These are phyloP conservation scores for Glaucopsyche alexis DNA, from an alignment of 2,888 invertebrate genomes.

Conservation along the genomic window DNA sequence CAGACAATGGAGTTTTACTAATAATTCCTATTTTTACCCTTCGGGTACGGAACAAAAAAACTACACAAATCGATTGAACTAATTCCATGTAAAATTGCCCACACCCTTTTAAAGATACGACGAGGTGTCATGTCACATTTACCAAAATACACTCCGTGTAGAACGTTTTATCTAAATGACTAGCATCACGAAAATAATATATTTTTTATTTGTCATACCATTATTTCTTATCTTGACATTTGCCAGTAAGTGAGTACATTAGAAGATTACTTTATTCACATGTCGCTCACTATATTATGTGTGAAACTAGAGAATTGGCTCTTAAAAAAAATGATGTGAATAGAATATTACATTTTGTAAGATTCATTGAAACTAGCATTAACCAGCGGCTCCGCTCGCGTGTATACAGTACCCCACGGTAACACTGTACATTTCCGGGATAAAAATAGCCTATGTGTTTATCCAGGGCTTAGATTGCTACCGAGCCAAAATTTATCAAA, in stretches of 20 bases:
- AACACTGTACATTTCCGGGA: no score
- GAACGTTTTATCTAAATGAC: slow-evolving; percentile 21
- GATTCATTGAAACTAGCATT: no score
- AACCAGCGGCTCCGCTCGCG: no score
- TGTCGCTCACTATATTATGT: not conserved
- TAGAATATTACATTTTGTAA: no score
- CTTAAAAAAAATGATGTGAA: not conserved
- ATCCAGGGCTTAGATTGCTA: no score
- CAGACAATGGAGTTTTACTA: no score
- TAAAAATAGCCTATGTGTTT: no score
- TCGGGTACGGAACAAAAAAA: not conserved
- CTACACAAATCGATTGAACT: not conserved
- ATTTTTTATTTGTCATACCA: slow-evolving; percentile 13
- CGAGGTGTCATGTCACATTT: not conserved
- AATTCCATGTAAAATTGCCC: not conserved
- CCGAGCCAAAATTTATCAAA: no score
- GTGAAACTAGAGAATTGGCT: not conserved
- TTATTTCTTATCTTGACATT: not conserved
- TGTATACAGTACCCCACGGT: no score
- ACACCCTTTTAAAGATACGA: not conserved
- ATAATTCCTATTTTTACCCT: no score
- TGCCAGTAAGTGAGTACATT: slow-evolving; percentile 8
- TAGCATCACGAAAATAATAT: slow-evolving; percentile 3
- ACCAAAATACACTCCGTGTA: not conserved
- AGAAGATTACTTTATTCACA: not conserved